phyloP scores from a whole-genome alignment of 2,797 vertebrate genomes.

The Galago senegalensis region DNA sequence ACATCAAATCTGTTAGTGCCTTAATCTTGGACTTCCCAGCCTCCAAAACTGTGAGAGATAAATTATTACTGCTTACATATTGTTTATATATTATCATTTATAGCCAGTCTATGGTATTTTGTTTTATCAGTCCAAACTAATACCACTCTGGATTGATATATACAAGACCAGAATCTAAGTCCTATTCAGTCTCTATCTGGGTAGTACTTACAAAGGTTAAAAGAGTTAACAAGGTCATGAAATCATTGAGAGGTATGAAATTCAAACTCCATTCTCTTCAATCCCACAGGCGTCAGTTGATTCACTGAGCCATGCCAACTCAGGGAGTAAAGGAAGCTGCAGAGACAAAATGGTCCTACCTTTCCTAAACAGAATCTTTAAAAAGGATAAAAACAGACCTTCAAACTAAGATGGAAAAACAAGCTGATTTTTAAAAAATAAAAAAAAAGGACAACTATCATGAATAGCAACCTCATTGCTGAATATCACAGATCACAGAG shows the following conservation, averaged over 20 bases:
- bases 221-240: neutral
- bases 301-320: neutral
- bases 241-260: neutral
- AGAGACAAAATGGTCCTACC: neutral
- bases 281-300: neutral
- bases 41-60: neutral
- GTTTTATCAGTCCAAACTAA: neutral
- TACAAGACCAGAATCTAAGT: neutral
- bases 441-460: neutral
- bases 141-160: no score
- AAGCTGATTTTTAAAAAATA: neutral
- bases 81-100: no score
- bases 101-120: neutral
- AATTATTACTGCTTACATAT: no score
- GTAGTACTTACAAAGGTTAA: neutral
- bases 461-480: neutral
- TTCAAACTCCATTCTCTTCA: neutral
- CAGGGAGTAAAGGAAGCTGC: accelerated
- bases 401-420: neutral
- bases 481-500: neutral
- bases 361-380: neutral
- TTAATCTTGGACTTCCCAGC: neutral
- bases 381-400: neutral
- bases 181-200: neutral
- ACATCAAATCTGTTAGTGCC: no score